phyloP scores from a whole-genome alignment of 2,113 vertebrate species.

The Chaenocephalus aceratus region DNA sequence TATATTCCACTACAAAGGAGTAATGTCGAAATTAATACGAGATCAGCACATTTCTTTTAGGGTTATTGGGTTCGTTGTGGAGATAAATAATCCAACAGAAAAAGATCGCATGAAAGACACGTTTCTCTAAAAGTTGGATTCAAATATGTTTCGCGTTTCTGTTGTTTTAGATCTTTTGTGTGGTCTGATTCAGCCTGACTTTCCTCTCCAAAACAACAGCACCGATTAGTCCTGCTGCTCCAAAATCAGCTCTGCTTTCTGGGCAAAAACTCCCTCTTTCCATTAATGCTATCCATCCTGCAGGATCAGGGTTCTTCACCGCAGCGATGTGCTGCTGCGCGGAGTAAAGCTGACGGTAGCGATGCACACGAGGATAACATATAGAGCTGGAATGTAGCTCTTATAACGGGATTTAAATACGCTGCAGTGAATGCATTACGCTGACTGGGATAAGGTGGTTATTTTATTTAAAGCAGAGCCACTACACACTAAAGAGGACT shows the following conservation, averaged over 20 bases:
- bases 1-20: not conserved
- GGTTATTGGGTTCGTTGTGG: no score
- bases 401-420: not conserved
- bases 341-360: not conserved
- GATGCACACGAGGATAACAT: not conserved
- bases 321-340: not conserved
- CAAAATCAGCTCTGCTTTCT: not conserved
- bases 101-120: not conserved
- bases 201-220: slow-evolving; percentile 32
- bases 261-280: not conserved
- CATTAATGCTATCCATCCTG: not conserved
- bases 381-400: not conserved
- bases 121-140: not conserved
- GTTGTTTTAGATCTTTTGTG: not conserved
- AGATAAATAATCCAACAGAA: not conserved
- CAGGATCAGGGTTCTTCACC: not conserved
- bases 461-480: not conserved
- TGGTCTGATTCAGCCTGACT: not conserved
- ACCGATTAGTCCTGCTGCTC: no score
- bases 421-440: not conserved
- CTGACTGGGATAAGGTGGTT: not conserved
- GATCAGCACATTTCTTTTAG: not conserved
- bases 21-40: not conserved
- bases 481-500: not conserved
- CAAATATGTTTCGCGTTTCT: not conserved